A percentile compares a stretch with the other conserved stretches of the same genome.
phyloP scores from a whole-genome alignment of 2,888 invertebrate species.

The Lasioglossum malachurum region DNA sequence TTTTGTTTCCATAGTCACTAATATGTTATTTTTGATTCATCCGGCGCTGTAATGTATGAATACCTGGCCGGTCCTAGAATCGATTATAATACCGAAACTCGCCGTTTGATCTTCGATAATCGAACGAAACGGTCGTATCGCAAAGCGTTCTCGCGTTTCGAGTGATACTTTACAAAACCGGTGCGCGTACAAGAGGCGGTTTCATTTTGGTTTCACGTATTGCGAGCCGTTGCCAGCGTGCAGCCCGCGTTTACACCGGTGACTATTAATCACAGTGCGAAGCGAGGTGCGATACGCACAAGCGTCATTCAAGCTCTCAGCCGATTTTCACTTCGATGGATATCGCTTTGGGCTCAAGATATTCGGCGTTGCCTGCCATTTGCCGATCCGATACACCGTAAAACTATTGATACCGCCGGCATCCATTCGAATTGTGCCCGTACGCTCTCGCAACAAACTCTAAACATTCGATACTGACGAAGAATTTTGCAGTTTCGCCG shows the following conservation, averaged over 20 bases:
- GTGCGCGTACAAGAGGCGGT: slow-evolving; percentile 25
- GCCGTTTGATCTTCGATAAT: slow-evolving; percentile 17
- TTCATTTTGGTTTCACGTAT: slow-evolving; percentile 49
- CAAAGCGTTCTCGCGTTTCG: slow-evolving; percentile 29
- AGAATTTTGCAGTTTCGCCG: too few relatives aligned
- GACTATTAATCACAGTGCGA: slow-evolving; percentile 60
- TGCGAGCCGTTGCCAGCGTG: slow-evolving; percentile 25
- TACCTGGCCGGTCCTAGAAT: background rate
- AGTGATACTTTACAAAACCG: slow-evolving; percentile 49
- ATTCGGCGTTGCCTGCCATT: slow-evolving; percentile 45
- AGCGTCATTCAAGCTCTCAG: slow-evolving; percentile 62
- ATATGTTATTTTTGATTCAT: too few relatives aligned
- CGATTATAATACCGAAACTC: background rate
- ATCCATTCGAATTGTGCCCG: background rate
- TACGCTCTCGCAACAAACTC: background rate
- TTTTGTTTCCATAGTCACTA: too few relatives aligned
- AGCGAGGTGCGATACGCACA: slow-evolving; percentile 60
- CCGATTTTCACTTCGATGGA: slow-evolving; percentile 65
- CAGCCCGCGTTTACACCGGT: slow-evolving; percentile 31
- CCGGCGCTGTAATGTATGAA: background rate
- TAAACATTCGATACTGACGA: background rate
- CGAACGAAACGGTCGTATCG: slow-evolving; percentile 22
- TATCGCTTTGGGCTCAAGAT: slow-evolving; percentile 47
- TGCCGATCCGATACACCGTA: slow-evolving; percentile 6
- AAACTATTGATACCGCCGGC: slow-evolving; percentile 15